A percentile compares a stretch with the other conserved stretches of the same genome.
These are phyloP conservation scores for Peromyscus aztecus DNA, from an alignment of 2,797 vertebrate genomes.

Conservation along the genomic window DNA sequence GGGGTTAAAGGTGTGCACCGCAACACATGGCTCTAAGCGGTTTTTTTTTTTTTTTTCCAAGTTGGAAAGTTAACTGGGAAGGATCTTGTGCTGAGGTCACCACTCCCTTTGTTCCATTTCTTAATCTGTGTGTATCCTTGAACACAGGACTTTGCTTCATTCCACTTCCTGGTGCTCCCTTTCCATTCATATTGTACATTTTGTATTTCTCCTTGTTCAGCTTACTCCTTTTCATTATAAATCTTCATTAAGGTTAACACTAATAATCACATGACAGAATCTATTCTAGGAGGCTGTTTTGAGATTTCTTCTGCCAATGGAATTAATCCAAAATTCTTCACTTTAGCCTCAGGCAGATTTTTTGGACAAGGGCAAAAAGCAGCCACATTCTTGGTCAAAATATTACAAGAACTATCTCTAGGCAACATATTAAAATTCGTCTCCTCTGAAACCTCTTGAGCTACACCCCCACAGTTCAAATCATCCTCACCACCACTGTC, in stretches of 20 bases:
- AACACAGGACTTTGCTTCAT: neutral
- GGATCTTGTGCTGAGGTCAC: neutral
- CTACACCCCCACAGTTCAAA: neutral
- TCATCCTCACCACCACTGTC: neutral
- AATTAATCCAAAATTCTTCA: neutral
- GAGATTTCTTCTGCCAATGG: neutral
- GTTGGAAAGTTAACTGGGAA: neutral
- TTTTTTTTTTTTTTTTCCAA: neutral
- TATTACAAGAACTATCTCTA: neutral
- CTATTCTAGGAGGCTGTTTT: neutral
- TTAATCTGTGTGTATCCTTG: neutral
- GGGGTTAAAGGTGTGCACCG: neutral
- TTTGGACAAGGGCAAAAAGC: neutral
- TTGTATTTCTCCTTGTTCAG: neutral
- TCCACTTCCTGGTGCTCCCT: neutral
- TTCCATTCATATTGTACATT: neutral
- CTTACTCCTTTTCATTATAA: neutral
- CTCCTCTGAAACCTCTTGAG: neutral
- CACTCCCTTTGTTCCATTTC: neutral
- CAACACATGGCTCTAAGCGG: neutral
- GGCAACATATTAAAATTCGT: neutral
- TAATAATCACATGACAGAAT: neutral
- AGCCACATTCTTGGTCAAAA: neutral
- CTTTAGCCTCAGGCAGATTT: neutral
- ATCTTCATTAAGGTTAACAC: neutral